phyloP scores from a whole-genome alignment of 2,888 invertebrate species.

The Acrocyrtus sp. region DNA sequence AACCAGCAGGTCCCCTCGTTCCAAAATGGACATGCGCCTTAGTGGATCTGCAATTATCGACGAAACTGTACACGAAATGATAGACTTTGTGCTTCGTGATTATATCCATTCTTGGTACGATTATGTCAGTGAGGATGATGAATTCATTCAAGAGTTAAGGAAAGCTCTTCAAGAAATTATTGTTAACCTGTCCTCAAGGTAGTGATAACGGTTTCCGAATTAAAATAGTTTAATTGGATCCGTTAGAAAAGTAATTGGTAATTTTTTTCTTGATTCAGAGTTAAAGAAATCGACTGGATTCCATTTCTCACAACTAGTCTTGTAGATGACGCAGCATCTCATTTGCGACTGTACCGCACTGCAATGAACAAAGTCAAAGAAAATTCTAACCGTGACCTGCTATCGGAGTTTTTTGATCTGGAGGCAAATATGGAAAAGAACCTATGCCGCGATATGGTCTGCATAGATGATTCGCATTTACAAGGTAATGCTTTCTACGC shows the following conservation, averaged over 20 bases:
- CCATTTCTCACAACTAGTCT: constrained; percentile 85
- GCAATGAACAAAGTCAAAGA: constrained; percentile 71
- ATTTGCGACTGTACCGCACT: constrained; percentile 85
- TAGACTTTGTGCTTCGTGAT: constrained; percentile 82
- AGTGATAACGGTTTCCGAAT: neutral
- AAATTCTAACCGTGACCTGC: constrained; percentile 67
- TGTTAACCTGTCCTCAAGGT: constrained; percentile 77
- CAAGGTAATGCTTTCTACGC: constrained; percentile 66
- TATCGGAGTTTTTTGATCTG: constrained; percentile 87
- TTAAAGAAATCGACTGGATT: constrained; percentile 91
- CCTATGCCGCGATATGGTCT: constrained; percentile 82
- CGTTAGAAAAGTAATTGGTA: neutral
- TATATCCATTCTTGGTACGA: constrained; percentile 78
- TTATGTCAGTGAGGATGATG: constrained; percentile 74
- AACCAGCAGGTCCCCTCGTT: constrained; percentile 3
- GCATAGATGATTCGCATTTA: constrained; percentile 73
- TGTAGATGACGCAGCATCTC: constrained; percentile 91
- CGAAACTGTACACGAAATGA: constrained; percentile 74
- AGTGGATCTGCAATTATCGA: constrained; percentile 89
- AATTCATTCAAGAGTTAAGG: constrained; percentile 77
- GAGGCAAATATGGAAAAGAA: constrained; percentile 88
- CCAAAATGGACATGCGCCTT: constrained; percentile 70
- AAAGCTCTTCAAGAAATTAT: constrained; percentile 77
- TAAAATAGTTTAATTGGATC: neutral
- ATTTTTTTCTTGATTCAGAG: constrained; percentile 64